Percentiles rank a stretch among this genome's conserved stretches.
These are phyloP conservation scores for Copsychus sechellarum DNA, from an alignment of 2,113 vertebrate genomes.

Conservation along the genomic window DNA sequence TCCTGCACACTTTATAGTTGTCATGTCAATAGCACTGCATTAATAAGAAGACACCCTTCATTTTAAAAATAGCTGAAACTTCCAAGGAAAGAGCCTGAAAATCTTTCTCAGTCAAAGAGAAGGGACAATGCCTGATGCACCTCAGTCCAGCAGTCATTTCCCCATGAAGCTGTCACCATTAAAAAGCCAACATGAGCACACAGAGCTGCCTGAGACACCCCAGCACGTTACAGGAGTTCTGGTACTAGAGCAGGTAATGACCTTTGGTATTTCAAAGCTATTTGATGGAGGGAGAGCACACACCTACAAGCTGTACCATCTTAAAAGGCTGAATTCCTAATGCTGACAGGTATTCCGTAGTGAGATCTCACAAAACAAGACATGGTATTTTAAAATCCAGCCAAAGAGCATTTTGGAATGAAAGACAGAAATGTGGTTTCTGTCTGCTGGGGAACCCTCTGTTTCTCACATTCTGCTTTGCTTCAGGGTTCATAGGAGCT, in stretches of 20 bases:
- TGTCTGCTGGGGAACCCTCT: background rate
- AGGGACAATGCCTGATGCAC: background rate
- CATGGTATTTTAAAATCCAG: background rate
- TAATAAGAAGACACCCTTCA: background rate
- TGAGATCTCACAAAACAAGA: background rate
- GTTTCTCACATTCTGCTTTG: background rate
- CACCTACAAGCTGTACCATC: background rate
- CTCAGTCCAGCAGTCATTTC: background rate
- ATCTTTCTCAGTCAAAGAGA: background rate
- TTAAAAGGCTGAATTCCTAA: background rate
- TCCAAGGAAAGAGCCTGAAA: background rate
- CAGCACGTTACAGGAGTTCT: background rate
- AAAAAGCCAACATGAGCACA: background rate
- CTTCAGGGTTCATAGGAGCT: background rate
- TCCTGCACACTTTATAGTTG: background rate
- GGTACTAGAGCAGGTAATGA: slow-evolving; percentile 3
- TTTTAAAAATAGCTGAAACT: background rate
- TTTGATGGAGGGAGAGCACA: background rate
- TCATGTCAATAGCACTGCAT: background rate
- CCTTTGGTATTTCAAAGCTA: slow-evolving; percentile 34
- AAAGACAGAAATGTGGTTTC: background rate
- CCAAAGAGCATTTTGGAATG: background rate
- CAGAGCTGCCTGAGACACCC: background rate
- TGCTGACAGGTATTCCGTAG: slow-evolving; percentile 25
- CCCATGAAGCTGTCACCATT: background rate